phyloP scores from a whole-genome alignment of 2,888 invertebrate genomes.

The Ceraclea dissimilis region DNA sequence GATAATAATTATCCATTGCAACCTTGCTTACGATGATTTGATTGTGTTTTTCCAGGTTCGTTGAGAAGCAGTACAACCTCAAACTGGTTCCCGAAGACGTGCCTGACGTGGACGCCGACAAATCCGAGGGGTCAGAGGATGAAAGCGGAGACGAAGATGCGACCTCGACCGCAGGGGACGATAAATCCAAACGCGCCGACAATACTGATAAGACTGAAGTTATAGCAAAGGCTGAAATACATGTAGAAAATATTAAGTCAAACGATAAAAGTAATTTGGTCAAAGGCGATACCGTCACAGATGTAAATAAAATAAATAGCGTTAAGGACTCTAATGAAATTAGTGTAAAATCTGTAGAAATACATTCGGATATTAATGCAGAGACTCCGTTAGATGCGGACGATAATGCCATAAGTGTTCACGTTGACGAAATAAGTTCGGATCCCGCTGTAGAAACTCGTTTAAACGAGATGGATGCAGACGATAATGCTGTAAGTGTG shows the following conservation, averaged over 20 bases:
- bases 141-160: background rate
- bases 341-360: background rate
- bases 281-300: too few species aligned
- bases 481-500: background rate
- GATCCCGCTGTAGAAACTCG: background rate
- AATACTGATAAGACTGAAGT: background rate
- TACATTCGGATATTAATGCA: too few species aligned
- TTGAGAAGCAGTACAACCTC: constrained; percentile 12
- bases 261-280: background rate
- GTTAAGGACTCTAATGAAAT: background rate
- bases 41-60: constrained; percentile 13
- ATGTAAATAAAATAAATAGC: background rate
- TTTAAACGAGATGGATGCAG: background rate
- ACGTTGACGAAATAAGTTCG: too few species aligned
- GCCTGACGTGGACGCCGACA: constrained; percentile 6
- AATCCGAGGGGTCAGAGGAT: constrained; percentile 9
- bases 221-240: background rate
- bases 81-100: constrained; percentile 14
- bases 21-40: too few species aligned
- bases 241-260: background rate
- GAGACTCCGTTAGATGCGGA: too few species aligned
- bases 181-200: background rate
- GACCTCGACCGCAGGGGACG: background rate
- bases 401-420: too few species aligned
- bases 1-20: too few species aligned